These are phyloP conservation scores for Anastatus disparis DNA, from an alignment of 1,140 invertebrate species.

Conservation along the genomic window DNA sequence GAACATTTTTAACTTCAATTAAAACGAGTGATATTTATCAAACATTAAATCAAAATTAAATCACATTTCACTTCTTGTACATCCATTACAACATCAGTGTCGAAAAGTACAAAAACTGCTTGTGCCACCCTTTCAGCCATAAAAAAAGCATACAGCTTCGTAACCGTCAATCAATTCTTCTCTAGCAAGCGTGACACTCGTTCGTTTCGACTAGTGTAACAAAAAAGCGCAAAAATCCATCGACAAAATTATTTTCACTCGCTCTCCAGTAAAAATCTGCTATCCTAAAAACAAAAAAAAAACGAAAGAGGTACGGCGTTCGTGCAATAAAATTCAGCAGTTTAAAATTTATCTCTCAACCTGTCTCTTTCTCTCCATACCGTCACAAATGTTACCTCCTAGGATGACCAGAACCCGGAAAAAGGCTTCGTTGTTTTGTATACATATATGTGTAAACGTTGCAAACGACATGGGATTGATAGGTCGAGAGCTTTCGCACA, in stretches of 20 bases:
- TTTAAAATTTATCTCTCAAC: constrained; percentile 6
- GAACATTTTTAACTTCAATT: too few relatives aligned
- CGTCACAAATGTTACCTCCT: constrained; percentile 2
- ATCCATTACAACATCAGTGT: too few relatives aligned
- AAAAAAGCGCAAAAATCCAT: constrained; percentile 4
- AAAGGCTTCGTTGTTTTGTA: too few relatives aligned
- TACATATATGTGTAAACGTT: too few relatives aligned
- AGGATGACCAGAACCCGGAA: neutral
- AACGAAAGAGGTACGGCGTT: constrained; percentile 2
- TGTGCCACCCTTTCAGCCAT: too few relatives aligned
- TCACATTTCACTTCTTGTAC: too few relatives aligned
- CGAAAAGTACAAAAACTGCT: too few relatives aligned
- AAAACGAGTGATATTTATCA: too few relatives aligned
- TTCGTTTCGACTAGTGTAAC: too few relatives aligned
- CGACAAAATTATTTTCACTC: constrained; percentile 25
- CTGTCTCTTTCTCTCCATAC: too few relatives aligned
- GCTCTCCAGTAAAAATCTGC: neutral
- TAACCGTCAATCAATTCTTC: constrained; percentile 6
- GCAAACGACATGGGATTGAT: constrained; percentile 34
- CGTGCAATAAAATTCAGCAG: constrained; percentile 4
- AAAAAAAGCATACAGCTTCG: neutral
- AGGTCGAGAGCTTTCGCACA: constrained; percentile 2
- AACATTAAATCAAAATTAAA: too few relatives aligned
- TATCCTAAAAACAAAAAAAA: neutral
- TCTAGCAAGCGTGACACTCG: too few relatives aligned